Percentiles rank a stretch among this genome's conserved stretches.
phyloP scores from a whole-genome alignment of 2,113 vertebrate species.

The Callaeas wilsoni region DNA sequence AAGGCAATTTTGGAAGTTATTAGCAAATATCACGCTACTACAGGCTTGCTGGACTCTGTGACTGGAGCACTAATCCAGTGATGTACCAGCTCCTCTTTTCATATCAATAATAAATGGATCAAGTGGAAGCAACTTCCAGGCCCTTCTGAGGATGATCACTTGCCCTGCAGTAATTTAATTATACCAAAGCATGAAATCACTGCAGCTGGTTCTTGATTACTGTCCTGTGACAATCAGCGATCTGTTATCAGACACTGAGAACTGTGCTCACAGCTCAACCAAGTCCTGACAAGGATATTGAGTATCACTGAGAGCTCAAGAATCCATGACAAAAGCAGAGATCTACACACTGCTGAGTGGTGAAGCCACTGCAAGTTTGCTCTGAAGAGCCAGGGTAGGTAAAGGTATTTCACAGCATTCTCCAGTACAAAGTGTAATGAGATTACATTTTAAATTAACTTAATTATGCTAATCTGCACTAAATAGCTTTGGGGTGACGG shows the following conservation, averaged over 20 bases:
- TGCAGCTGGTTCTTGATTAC: neutral
- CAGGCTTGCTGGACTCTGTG: neutral
- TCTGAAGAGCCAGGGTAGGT: neutral
- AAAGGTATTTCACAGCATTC: neutral
- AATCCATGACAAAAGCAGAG: neutral
- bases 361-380: neutral
- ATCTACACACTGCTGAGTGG: neutral
- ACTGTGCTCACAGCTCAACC: neutral
- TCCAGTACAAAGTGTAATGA: neutral
- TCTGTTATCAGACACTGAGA: neutral
- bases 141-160: neutral
- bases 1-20: neutral
- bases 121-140: neutral
- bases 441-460: neutral
- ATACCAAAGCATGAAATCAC: neutral
- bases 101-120: neutral
- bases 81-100: neutral
- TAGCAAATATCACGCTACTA: neutral
- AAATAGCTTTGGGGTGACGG: neutral
- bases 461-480: neutral
- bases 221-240: neutral
- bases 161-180: neutral
- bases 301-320: neutral
- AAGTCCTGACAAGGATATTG: neutral
- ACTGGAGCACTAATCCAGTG: neutral